A percentile compares a stretch with the other conserved stretches of the same genome.
phyloP scores from a whole-genome alignment of 2,888 invertebrate genomes.

The Augochlorella aurata region DNA sequence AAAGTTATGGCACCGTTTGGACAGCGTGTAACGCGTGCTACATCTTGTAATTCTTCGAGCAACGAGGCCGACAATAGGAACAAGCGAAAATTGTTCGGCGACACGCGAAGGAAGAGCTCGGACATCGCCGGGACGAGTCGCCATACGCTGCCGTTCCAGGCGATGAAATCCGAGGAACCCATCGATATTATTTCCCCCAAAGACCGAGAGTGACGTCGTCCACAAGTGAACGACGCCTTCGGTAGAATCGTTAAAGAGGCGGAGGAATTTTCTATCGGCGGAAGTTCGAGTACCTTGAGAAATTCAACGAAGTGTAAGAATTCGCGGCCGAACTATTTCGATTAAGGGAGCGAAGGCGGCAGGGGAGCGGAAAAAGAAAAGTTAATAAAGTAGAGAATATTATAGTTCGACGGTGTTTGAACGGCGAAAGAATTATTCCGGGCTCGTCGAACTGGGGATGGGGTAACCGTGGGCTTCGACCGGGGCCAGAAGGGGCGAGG shows the following conservation, averaged over 20 bases:
- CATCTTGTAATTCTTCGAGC: no score
- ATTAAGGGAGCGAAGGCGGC: constrained; percentile 6
- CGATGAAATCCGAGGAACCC: no score
- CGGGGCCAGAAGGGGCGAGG: background rate
- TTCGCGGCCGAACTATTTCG: constrained; percentile 12
- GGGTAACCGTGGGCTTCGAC: background rate
- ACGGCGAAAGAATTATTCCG: constrained; percentile 7
- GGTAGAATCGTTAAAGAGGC: background rate
- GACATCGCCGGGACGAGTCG: no score
- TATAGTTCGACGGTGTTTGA: constrained; percentile 8
- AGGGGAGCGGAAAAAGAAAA: background rate
- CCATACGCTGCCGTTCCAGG: no score
- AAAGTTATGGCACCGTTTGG: no score
- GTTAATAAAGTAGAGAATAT: constrained; percentile 10
- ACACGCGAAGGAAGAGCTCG: no score
- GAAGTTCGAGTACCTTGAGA: constrained; percentile 3
- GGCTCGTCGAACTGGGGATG: background rate
- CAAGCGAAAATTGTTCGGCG: no score
- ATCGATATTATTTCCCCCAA: no score
- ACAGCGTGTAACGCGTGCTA: no score
- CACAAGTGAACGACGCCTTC: background rate
- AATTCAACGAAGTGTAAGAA: background rate
- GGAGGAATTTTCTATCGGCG: background rate
- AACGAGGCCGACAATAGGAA: no score
- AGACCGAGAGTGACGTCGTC: background rate